Percentiles rank a stretch among this genome's conserved stretches.
Evolutionary conservation across 2,113 vertebrate species (phyloP).

Genomic region (Dasyprocta punctata): DNA sequence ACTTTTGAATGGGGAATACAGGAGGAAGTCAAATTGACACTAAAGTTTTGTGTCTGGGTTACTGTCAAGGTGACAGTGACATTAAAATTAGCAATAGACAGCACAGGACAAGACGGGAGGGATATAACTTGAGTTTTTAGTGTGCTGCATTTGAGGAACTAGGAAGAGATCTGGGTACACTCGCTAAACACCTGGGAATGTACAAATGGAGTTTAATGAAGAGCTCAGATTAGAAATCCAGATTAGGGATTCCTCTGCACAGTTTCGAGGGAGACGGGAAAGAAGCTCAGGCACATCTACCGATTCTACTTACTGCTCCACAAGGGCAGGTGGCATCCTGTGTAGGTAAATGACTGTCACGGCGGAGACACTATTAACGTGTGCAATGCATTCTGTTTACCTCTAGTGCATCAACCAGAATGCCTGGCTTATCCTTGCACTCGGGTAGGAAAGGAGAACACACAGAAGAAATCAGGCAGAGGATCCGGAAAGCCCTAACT

Average conservation of each 20-base stretch:
- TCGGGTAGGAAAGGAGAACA: neutral
- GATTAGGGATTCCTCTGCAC: neutral
- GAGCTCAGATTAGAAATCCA: neutral
- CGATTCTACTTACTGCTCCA: rapidly evolving
- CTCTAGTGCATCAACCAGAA: neutral
- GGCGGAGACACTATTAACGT: neutral
- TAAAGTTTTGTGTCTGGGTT: neutral
- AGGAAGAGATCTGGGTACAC: neutral
- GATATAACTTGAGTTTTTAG: neutral
- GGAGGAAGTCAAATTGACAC: neutral
- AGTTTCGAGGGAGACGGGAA: neutral
- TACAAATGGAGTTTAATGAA: neutral
- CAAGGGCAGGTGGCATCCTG: neutral
- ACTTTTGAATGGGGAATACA: neutral
- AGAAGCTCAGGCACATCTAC: neutral
- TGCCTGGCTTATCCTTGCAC: neutral
- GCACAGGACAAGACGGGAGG: neutral
- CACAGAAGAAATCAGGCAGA: neutral
- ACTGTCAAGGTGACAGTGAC: neutral
- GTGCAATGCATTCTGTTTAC: neutral
- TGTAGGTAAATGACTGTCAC: neutral
- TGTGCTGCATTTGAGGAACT: neutral
- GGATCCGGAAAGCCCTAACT: neutral
- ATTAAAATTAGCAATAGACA: neutral
- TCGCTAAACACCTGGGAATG: neutral